These are phyloP conservation scores for Anthophora plumipes DNA, from an alignment of 2,888 invertebrate species.

Conservation along the genomic window DNA sequence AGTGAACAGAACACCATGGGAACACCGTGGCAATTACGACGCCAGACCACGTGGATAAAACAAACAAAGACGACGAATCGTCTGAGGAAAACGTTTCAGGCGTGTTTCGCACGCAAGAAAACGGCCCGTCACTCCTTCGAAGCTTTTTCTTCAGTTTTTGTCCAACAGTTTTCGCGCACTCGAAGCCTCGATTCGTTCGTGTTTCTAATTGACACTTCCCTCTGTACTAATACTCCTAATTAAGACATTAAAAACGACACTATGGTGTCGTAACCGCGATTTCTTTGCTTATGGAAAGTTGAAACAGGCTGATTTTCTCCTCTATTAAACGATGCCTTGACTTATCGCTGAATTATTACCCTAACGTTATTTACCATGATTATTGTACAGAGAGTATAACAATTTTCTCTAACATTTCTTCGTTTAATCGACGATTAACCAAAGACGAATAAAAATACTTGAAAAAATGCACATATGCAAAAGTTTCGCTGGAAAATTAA, in stretches of 20 bases:
- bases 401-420: no score
- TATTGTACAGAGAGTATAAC: background rate
- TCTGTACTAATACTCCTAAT: conserved; percentile 1
- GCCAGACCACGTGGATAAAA: conserved; percentile 8
- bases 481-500: no score
- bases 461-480: no score
- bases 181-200: conserved; percentile 20
- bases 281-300: conserved; percentile 30
- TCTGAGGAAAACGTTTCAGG: background rate
- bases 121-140: background rate
- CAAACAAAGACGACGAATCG: conserved; percentile 2
- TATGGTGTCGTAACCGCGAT: conserved; percentile 46
- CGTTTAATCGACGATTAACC: no score
- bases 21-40: conserved; percentile 17
- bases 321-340: background rate
- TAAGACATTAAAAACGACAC: conserved; percentile 18
- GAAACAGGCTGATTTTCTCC: conserved; percentile 16
- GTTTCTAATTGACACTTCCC: conserved; percentile 36
- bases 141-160: background rate
- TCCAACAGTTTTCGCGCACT: background rate
- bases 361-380: background rate
- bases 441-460: no score
- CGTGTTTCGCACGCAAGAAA: conserved; percentile 38
- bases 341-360: background rate
- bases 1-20: conserved; percentile 17